phyloP scores from a whole-genome alignment of 2,113 vertebrate genomes.

The Gavialis gangeticus region DNA sequence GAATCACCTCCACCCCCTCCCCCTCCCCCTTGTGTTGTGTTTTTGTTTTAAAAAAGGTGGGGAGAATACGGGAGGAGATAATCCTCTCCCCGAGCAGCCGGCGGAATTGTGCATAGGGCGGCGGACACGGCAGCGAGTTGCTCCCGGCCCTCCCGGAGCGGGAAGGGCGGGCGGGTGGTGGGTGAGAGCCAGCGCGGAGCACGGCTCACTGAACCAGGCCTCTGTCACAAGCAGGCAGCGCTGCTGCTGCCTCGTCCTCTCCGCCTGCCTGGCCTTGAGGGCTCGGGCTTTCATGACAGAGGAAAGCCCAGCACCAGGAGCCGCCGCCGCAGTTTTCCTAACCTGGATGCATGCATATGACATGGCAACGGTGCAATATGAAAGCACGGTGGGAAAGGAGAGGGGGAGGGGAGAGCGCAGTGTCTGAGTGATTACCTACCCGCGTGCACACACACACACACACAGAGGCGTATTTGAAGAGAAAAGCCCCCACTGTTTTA shows the following conservation, averaged over 20 bases:
- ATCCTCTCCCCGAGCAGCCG: conserved; percentile 44
- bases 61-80: conserved; percentile 56
- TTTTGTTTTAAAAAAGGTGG: conserved; percentile 58
- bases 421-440: background rate
- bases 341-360: conserved; percentile 14
- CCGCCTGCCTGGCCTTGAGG: background rate
- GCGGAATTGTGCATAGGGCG: conserved; percentile 38
- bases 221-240: background rate
- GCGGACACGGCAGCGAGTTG: too few relatives aligned
- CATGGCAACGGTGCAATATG: conserved; percentile 44
- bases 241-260: background rate
- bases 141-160: too few relatives aligned
- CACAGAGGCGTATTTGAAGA: conserved; percentile 14
- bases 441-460: background rate
- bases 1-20: conserved; percentile 72
- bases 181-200: background rate
- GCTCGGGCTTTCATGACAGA: conserved; percentile 32
- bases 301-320: conserved; percentile 8
- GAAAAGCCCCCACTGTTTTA: conserved; percentile 60
- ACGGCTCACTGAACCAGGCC: background rate
- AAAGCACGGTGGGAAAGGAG: conserved; percentile 31
- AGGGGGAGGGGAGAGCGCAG: conserved; percentile 42
- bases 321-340: conserved; percentile 19
- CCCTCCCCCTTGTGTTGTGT: conserved; percentile 68
- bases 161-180: too few relatives aligned